Conservation (phyloP, 2,888 invertebrate species). For the Monopis laevigella region DNA sequence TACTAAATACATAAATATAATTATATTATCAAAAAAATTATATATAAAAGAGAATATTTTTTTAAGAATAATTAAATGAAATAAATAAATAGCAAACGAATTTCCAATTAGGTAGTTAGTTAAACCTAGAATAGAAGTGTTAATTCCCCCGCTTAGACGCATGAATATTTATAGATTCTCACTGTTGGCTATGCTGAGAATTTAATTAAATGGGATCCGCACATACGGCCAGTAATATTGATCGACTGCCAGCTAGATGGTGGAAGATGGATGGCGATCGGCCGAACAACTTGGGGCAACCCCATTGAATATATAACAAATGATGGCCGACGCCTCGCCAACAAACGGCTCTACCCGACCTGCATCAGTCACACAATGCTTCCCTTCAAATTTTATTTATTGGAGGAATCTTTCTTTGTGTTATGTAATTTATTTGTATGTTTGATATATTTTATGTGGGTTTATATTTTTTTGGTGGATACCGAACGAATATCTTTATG, state of each 20-base stretch:
- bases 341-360: conserved; percentile 39
- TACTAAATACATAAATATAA: too few species aligned
- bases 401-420: conserved; percentile 16
- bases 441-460: too few species aligned
- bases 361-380: conserved; percentile 31
- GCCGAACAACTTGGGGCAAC: background rate
- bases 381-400: conserved; percentile 18
- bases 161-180: conserved; percentile 4
- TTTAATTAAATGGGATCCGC: conserved; percentile 9
- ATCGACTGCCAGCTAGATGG: conserved; percentile 7
- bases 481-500: too few species aligned
- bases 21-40: too few species aligned
- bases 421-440: conserved; percentile 1
- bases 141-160: too few species aligned
- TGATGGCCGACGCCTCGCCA: conserved; percentile 32
- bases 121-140: too few species aligned
- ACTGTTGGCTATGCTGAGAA: too few species aligned
- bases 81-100: too few species aligned
- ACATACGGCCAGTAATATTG: conserved; percentile 5
- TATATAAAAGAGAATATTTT: too few species aligned
- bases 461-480: too few species aligned
- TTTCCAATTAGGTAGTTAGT: too few species aligned
- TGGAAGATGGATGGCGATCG: conserved; percentile 8
- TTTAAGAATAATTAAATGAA: too few species aligned
- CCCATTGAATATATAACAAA: conserved; percentile 51